Evolutionary conservation across 2,797 vertebrate species (phyloP).

Genomic region (Sebastes miniatus): DNA sequence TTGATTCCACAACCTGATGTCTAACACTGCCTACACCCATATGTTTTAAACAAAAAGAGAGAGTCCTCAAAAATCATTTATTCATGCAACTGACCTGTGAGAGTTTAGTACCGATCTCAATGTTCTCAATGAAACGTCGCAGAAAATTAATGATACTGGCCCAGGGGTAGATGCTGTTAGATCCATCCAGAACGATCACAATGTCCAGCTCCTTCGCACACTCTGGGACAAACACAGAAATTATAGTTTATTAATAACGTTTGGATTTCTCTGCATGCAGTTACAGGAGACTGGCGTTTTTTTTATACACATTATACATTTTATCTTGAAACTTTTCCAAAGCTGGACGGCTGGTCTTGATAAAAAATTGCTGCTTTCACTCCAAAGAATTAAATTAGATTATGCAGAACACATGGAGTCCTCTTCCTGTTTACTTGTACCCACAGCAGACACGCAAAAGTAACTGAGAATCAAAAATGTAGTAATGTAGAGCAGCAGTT

Average conservation of each 20-base stretch:
- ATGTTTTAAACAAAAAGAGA: neutral
- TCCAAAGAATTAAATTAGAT: neutral
- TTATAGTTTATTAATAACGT: neutral
- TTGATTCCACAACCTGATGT: neutral
- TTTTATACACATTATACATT: neutral
- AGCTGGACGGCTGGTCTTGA: neutral
- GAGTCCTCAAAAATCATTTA: neutral
- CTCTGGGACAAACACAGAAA: slow-evolving; percentile 78
- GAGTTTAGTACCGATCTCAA: slow-evolving; percentile 87
- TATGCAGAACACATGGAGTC: neutral
- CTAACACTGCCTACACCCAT: neutral
- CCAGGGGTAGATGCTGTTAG: slow-evolving; percentile 98
- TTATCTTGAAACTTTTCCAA: neutral
- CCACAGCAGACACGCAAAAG: neutral
- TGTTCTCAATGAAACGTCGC: slow-evolving; percentile 85
- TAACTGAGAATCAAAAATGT: neutral
- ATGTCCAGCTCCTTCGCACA: slow-evolving; percentile 92
- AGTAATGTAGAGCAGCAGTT: neutral
- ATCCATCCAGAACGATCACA: slow-evolving; percentile 94
- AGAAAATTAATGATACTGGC: slow-evolving; percentile 87
- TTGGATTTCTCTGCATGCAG: neutral
- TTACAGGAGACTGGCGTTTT: neutral
- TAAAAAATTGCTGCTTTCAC: neutral
- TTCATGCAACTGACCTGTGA: slow-evolving; percentile 85
- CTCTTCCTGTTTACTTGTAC: slow-evolving; percentile 6